Evolutionary conservation across 2,113 vertebrate genomes (phyloP).

Genomic region (Ophthalmolycus amberensis): DNA sequence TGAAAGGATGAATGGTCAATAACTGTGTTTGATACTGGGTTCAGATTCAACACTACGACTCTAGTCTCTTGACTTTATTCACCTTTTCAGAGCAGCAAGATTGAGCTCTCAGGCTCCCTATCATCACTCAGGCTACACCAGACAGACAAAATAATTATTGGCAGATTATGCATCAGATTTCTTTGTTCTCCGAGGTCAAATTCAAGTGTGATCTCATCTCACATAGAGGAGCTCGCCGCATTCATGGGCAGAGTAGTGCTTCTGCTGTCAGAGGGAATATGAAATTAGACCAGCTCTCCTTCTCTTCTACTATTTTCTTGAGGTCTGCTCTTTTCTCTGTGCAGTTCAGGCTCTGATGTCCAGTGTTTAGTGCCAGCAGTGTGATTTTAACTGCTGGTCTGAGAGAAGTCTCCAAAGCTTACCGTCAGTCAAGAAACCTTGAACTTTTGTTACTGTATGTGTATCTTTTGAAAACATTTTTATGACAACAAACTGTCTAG

Average conservation of each 20-base stretch:
- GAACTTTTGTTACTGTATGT: constrained; percentile 18
- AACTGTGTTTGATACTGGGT: constrained; percentile 1
- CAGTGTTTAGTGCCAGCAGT: constrained; percentile 18
- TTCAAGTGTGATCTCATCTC: constrained; percentile 46
- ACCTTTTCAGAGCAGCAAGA: constrained; percentile 18
- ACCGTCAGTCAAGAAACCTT: neutral
- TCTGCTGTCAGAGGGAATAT: constrained; percentile 56
- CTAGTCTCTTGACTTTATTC: constrained; percentile 26
- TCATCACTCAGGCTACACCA: constrained; percentile 27
- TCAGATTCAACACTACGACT: neutral
- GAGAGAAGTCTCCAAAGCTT: constrained; percentile 9
- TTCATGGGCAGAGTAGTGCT: constrained; percentile 39
- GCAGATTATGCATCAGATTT: constrained; percentile 42
- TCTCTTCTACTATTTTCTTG: constrained; percentile 40
- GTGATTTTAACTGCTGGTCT: constrained; percentile 11
- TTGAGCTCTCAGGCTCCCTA: constrained; percentile 6
- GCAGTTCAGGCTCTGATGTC: constrained; percentile 31
- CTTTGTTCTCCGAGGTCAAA: constrained; percentile 61
- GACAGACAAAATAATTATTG: constrained; percentile 30
- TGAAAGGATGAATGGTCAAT: constrained; percentile 6
- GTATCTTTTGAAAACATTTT: constrained; percentile 12
- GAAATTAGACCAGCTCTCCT: constrained; percentile 47
- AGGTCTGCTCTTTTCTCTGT: constrained; percentile 13
- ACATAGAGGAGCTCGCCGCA: constrained; percentile 23
- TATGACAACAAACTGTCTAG: constrained; percentile 10